Percentiles rank a stretch among this genome's conserved stretches.
Conservation (phyloP, 1,140 invertebrate genomes). For the Drosophila lowei region DNA sequence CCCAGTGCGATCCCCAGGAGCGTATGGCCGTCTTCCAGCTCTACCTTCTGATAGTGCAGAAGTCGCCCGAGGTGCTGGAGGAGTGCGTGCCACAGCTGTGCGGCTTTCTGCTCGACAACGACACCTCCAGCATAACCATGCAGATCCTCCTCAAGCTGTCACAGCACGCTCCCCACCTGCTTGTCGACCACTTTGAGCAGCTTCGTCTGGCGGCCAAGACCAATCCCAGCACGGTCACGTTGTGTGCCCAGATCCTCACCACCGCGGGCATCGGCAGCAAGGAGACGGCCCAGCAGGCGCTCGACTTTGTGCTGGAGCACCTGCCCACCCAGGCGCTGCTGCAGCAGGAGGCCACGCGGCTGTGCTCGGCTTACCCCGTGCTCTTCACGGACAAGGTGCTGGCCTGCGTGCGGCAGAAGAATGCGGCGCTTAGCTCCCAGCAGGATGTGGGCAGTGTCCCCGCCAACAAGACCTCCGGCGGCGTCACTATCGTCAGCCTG, state of each 20-base stretch:
- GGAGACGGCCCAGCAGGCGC: slow-evolving; percentile 89
- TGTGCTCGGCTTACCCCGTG: slow-evolving; percentile 90
- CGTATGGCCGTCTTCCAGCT: slow-evolving; percentile 92
- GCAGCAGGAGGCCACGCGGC: slow-evolving; percentile 89
- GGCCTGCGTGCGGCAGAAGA: slow-evolving; percentile 87
- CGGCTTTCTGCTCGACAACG: slow-evolving; percentile 65
- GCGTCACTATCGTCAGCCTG: slow-evolving; percentile 90
- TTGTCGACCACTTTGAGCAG: slow-evolving; percentile 88
- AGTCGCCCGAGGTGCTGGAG: slow-evolving; percentile 86
- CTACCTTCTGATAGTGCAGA: slow-evolving; percentile 91
- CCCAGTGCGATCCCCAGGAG: slow-evolving; percentile 92
- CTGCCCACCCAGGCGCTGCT: slow-evolving; percentile 88
- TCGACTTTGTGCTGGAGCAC: slow-evolving; percentile 91
- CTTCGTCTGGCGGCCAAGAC: slow-evolving; percentile 88
- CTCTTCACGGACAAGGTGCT: slow-evolving; percentile 91
- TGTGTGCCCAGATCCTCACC: slow-evolving; percentile 87
- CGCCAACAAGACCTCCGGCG: slow-evolving; percentile 86
- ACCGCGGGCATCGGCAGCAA: slow-evolving; percentile 87
- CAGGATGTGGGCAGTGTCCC: slow-evolving; percentile 85
- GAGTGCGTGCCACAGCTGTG: slow-evolving; percentile 75
- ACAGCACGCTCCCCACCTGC: slow-evolving; percentile 86
- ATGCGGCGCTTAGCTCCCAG: slow-evolving; percentile 82
- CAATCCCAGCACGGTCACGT: slow-evolving; percentile 87
- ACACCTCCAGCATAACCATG: slow-evolving; percentile 87
- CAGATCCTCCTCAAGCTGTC: slow-evolving; percentile 92